phyloP scores from a whole-genome alignment of 2,113 vertebrate genomes.

The Onychostruthus taczanowskii region DNA sequence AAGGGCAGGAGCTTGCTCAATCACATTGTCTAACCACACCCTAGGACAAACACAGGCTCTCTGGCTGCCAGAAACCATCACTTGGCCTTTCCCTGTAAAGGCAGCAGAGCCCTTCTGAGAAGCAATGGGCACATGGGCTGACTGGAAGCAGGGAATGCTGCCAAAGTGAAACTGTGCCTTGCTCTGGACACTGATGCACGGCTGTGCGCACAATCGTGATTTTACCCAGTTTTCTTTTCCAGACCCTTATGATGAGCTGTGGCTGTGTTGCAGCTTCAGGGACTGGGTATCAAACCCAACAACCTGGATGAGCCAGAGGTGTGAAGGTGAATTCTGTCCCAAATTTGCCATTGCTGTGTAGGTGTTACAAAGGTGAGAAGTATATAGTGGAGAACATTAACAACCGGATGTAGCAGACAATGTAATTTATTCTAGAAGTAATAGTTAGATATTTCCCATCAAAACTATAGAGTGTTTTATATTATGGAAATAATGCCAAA shows the following conservation, averaged over 20 bases:
- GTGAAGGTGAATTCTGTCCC: not conserved
- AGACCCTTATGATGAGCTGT: rapidly evolving
- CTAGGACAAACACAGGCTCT: not conserved
- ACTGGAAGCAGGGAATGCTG: not conserved
- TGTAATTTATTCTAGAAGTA: not conserved
- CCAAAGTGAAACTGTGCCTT: not conserved
- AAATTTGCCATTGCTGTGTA: not conserved
- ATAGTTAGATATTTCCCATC: not conserved
- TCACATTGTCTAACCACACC: not conserved
- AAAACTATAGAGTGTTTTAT: not conserved
- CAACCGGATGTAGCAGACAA: not conserved
- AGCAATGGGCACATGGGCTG: not conserved
- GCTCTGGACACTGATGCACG: rapidly evolving
- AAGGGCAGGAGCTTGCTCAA: not conserved
- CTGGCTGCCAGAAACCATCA: not conserved
- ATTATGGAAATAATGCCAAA: not conserved
- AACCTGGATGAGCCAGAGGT: not conserved
- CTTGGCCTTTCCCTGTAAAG: not conserved
- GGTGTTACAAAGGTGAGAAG: not conserved
- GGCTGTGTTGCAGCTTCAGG: not conserved
- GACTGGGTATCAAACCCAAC: not conserved
- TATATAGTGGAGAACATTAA: not conserved
- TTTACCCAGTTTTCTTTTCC: not conserved
- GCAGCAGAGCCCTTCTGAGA: not conserved
- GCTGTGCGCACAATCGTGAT: rapidly evolving